These are phyloP conservation scores for Lepus europaeus DNA, from an alignment of 2,113 vertebrate genomes.

Conservation along the genomic window DNA sequence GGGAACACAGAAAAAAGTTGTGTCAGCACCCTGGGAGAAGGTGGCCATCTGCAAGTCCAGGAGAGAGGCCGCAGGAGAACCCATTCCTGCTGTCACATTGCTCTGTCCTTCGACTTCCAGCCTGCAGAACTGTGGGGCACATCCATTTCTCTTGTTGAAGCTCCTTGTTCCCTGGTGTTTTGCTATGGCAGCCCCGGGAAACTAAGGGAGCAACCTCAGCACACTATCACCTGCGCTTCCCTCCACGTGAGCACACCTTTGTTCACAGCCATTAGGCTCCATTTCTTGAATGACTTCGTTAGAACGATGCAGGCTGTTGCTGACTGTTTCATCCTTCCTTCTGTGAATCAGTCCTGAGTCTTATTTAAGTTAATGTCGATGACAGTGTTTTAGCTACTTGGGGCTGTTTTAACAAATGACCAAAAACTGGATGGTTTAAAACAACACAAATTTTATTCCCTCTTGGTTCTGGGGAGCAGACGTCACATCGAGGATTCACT, in stretches of 20 bases:
- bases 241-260: no score
- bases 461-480: neutral
- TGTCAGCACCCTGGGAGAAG: rapidly evolving
- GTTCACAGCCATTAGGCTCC: neutral
- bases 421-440: neutral
- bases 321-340: no score
- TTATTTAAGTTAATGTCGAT: neutral
- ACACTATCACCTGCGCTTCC: neutral
- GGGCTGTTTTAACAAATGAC: neutral
- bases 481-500: neutral
- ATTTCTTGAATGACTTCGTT: neutral
- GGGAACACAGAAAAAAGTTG: rapidly evolving
- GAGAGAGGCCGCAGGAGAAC: neutral
- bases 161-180: neutral
- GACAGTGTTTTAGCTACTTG: neutral
- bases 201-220: no score
- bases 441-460: neutral
- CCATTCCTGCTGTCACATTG: rapidly evolving
- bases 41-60: neutral
- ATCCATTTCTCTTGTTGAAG: neutral
- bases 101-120: neutral
- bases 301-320: neutral
- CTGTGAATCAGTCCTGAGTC: neutral
- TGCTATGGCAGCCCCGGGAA: neutral
- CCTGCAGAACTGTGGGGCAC: neutral